Percentiles rank a stretch among this genome's conserved stretches.
Conservation (phyloP, 2,888 invertebrate species). For the Stenodera caucasica region DNA sequence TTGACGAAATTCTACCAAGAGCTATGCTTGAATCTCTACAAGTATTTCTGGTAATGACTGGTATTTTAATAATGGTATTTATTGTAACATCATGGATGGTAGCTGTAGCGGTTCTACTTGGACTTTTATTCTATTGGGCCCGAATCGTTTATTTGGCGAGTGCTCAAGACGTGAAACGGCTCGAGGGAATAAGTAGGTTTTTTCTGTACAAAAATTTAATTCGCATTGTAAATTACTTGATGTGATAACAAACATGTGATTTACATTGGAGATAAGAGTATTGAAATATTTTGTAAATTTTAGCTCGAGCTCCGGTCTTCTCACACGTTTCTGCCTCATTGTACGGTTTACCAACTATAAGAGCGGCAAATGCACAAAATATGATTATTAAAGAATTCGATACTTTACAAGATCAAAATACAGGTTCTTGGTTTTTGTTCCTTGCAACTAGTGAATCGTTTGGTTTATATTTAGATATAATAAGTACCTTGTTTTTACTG, state of each 20-base stretch:
- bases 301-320: constrained; percentile 86
- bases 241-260: too few relatives aligned
- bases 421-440: constrained; percentile 64
- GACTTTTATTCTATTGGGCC: constrained; percentile 65
- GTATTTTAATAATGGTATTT: constrained; percentile 72
- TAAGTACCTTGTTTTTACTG: constrained; percentile 65
- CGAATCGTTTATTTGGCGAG: constrained; percentile 69
- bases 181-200: constrained; percentile 58
- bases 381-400: constrained; percentile 78
- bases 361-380: constrained; percentile 74
- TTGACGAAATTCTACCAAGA: constrained; percentile 72
- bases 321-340: constrained; percentile 87
- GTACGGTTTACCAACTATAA: constrained; percentile 83
- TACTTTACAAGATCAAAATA: constrained; percentile 69
- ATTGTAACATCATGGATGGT: constrained; percentile 71
- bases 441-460: constrained; percentile 65
- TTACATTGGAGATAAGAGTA: too few relatives aligned
- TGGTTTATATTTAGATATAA: constrained; percentile 66
- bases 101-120: constrained; percentile 65
- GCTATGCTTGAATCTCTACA: constrained; percentile 67
- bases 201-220: neutral
- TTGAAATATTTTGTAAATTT: constrained; percentile 30
- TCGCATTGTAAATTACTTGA: too few relatives aligned
- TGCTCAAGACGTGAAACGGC: constrained; percentile 72
- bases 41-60: constrained; percentile 70